Base-by-base conservation (phyloP, 2,797 vertebrate genomes). In the Anabas testudineus region DNA sequence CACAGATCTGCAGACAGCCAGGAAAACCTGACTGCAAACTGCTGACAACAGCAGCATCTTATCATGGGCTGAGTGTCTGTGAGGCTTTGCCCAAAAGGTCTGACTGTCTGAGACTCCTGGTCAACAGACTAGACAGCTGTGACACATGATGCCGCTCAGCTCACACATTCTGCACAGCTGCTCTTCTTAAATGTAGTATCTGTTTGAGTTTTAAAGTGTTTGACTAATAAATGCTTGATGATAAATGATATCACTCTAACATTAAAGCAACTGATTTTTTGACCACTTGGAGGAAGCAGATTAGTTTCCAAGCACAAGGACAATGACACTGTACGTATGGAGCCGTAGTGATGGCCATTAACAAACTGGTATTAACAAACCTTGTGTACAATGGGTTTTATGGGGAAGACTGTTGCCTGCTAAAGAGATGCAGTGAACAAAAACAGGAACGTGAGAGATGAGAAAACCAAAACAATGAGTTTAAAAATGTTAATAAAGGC, bases 21-120 rank as follows among this genome's bases (percentile, higher is more conserved):
- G 86, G 82, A 86, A 87, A 88, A 77, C 65, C 65, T 32, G 47
- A 82, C 66, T 65, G 75, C 62, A 85, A 88, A 87, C 84, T 71
- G 84, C 87, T 88, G 86, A 92, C 90, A 79, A 89, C 87, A 90
- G 89, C 83, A 80, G 68, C 71, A 66, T 76, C 71, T 84, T 75
- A 86, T 87, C 73, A 28, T 6, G 64, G 72, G 39, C 67, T 53
- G 69, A 39, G 34, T 41, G 80, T 84, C 67, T 82, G 81, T 62
- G 71, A 78, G 76, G 77, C 70, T 15, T 36, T 21, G 63, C 56
- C 76, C 70, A 72, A 58, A 48, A 83, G 69, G 56, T 47, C 57
- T 4, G 63, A 72, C 73, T 72, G 86, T 87, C 85, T 90, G 85
- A 88, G 80, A 80, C 65, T 41, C 14, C 12, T 26, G 13, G 85